Evolutionary conservation across 2,113 vertebrate genomes (phyloP).

Genomic region (Macquaria australasica): DNA sequence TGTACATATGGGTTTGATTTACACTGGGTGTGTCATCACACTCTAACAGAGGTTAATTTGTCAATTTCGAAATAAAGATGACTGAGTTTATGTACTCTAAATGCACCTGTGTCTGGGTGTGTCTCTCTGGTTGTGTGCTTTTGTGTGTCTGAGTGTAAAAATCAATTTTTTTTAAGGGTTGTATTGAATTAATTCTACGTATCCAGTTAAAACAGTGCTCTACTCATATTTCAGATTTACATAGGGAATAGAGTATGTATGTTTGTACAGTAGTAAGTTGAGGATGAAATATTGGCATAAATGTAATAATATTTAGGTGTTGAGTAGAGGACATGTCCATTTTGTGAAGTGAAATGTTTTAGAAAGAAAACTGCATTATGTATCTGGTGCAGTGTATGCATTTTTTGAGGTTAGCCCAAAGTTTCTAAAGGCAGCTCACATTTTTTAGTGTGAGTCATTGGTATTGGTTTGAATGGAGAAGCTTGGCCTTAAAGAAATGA

Average conservation of each 20-base stretch:
- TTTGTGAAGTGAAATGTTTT: neutral
- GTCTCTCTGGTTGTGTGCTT: constrained; percentile 30
- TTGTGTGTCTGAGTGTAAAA: constrained; percentile 6
- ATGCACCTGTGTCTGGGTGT: constrained; percentile 35
- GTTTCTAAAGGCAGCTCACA: neutral
- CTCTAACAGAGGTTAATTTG: constrained; percentile 49
- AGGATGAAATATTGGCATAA: neutral
- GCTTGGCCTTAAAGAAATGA: neutral
- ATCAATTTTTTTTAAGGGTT: neutral
- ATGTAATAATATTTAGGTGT: neutral
- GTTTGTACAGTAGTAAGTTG: neutral
- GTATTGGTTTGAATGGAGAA: constrained; percentile 51
- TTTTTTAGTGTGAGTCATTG: constrained; percentile 45
- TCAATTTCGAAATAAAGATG: constrained; percentile 81
- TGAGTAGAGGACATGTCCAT: neutral
- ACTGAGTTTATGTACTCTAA: constrained; percentile 42
- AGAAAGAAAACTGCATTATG: constrained; percentile 7
- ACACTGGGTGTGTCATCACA: constrained; percentile 46
- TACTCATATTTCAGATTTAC: no score
- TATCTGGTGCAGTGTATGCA: constrained; percentile 35
- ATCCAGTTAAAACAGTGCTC: neutral
- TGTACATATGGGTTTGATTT: constrained; percentile 66
- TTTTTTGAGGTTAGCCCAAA: neutral
- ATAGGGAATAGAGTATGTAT: neutral
- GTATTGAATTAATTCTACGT: neutral